These are phyloP conservation scores for Octonoba sinensis DNA, from an alignment of 2,888 invertebrate genomes.

Conservation along the genomic window DNA sequence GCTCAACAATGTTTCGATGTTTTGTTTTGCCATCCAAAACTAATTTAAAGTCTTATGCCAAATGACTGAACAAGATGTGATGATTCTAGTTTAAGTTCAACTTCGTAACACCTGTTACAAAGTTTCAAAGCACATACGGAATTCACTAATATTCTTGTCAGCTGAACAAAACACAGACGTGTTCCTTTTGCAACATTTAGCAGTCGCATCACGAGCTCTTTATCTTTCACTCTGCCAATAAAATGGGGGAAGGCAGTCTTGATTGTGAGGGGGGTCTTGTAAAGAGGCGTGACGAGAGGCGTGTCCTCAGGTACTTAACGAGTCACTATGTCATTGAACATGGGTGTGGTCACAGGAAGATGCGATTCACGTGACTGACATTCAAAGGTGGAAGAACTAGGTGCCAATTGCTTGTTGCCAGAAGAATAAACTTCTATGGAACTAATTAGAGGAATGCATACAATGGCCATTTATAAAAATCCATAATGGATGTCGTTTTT, in stretches of 20 bases:
- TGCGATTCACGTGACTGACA: constrained; percentile 57
- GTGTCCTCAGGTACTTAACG: constrained; percentile 46
- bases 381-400: constrained; percentile 28
- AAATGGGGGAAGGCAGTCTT: constrained; percentile 18
- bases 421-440: not conserved
- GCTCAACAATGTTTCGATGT: too few relatives aligned
- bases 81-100: too few relatives aligned
- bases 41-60: too few relatives aligned
- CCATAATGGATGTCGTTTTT: too few relatives aligned
- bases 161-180: too few relatives aligned
- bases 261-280: constrained; percentile 32
- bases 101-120: too few relatives aligned
- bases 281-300: constrained; percentile 45
- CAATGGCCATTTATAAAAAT: too few relatives aligned
- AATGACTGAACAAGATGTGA: too few relatives aligned
- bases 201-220: constrained; percentile 46
- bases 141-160: too few relatives aligned
- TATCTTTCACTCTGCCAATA: constrained; percentile 50
- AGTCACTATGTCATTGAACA: constrained; percentile 64
- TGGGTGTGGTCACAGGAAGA: constrained; percentile 57
- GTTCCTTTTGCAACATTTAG: constrained; percentile 1
- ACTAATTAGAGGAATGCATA: constrained; percentile 8
- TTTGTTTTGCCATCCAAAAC: too few relatives aligned
- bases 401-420: constrained; percentile 40
- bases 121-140: too few relatives aligned